phyloP scores from a whole-genome alignment of 2,113 vertebrate genomes.

The Rhombomys opimus region DNA sequence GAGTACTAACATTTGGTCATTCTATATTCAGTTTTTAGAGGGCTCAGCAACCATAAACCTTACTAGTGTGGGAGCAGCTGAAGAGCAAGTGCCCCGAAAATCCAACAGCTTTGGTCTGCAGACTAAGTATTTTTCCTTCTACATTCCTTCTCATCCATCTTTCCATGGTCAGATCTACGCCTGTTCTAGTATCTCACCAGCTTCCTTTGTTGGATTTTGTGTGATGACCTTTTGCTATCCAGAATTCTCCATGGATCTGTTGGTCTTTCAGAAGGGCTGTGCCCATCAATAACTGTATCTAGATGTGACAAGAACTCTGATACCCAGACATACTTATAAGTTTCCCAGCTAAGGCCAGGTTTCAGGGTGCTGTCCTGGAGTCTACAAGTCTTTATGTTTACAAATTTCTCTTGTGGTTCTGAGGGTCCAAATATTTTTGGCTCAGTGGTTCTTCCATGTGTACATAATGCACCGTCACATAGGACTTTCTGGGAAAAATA shows the following conservation, averaged over 20 bases:
- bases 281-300: not conserved
- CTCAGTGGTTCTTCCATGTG: not conserved
- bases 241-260: not conserved
- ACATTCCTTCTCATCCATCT: not conserved
- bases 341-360: not conserved
- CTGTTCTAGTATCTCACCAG: not conserved
- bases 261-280: not conserved
- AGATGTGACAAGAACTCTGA: not conserved
- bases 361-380: slow-evolving; percentile 21
- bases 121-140: not conserved
- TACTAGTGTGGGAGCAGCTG: not conserved
- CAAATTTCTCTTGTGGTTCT: not conserved
- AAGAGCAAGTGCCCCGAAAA: not conserved
- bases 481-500: slow-evolving; percentile 13
- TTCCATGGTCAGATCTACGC: not conserved
- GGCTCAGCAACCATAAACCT: not conserved
- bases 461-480: not conserved
- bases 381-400: slow-evolving; percentile 28
- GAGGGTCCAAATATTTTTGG: not conserved
- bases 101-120: not conserved
- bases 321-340: not conserved
- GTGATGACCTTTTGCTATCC: not conserved
- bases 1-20: not conserved
- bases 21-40: not conserved
- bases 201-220: not conserved